A percentile compares a stretch with the other conserved stretches of the same genome.
Evolutionary conservation across 2,888 invertebrate species (phyloP).

Genomic region (Operophtera brumata): DNA sequence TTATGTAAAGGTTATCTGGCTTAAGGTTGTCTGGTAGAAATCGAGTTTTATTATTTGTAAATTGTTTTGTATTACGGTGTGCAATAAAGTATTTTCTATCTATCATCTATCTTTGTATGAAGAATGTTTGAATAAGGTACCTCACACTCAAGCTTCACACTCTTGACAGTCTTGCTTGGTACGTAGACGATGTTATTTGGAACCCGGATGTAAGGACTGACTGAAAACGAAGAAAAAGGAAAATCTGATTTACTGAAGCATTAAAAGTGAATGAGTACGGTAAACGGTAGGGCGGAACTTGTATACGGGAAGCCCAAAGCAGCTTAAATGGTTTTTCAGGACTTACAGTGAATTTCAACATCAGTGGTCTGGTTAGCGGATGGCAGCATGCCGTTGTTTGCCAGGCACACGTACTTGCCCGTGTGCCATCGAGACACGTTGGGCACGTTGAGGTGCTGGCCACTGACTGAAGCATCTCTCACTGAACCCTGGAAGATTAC

Average conservation of each 20-base stretch:
- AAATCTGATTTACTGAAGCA: conserved; percentile 18
- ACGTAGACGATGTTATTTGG: conserved; percentile 88
- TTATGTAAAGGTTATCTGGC: too few species aligned
- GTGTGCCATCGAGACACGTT: conserved; percentile 84
- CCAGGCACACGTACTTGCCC: conserved; percentile 88
- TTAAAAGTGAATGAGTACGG: background rate
- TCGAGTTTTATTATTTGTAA: too few species aligned
- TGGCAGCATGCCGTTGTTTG: conserved; percentile 93
- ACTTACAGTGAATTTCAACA: conserved; percentile 95
- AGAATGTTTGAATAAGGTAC: conserved; percentile 53
- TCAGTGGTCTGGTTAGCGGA: conserved; percentile 88
- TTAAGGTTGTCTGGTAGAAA: too few species aligned
- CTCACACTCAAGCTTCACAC: conserved; percentile 89
- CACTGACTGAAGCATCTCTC: conserved; percentile 86
- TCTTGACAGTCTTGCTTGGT: conserved; percentile 85
- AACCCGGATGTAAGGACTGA: conserved; percentile 91
- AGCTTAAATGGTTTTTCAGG: background rate
- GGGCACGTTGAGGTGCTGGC: conserved; percentile 89
- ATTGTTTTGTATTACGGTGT: too few species aligned
- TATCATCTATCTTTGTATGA: too few species aligned
- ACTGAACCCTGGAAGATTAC: conserved; percentile 59
- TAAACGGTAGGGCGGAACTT: too few species aligned
- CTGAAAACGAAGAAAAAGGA: conserved; percentile 68
- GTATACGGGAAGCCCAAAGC: too few species aligned
- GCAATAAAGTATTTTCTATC: too few species aligned